Evolutionary conservation across 2,113 vertebrate species (phyloP), one percentile per base, ranked within the genome.

Genomic region (Solea senegalensis): DNA sequence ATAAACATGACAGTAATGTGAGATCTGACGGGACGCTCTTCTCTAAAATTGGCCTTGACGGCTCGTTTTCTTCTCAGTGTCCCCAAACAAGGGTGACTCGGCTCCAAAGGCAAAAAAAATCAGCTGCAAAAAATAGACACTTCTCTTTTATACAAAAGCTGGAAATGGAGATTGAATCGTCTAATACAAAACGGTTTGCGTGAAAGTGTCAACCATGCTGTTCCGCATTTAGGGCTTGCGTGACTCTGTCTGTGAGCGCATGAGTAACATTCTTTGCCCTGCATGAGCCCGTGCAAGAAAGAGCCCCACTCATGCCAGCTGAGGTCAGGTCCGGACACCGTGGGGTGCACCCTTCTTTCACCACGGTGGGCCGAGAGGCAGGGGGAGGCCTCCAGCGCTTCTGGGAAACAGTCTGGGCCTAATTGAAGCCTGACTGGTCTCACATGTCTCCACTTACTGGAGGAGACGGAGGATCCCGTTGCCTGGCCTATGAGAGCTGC

Each of bases 401-500:
- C 88, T 90, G 90, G 88, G 91, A 90, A 93, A 89, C 65, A 72
- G 85, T 78, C 86, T 90, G 86, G 85, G 76, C 77, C 83, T 88
- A 92, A 90, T 91, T 88, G 84, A 78, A 85, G 77, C 65, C 77
- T 85, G 83, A 84, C 83, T 82, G 83, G 78, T 74, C 78, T 90
- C 91, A 92, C 86, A 90, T 92, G 91, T 85, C 83, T 92, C 81
- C 86, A 90, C 80, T 92, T 91, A 91, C 70, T 67, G 85, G 64
- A 74, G 78, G 72, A 86, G 85, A 78, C n/a, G 27, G 80, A 86
- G 86, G 74, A 87, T 85, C 65, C 82, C 65, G 39, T 69, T 45
- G 81, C 77, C 60, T 61, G 72, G 74, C 75, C 70, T 77, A 57
- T 67, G 49, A 84, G 69, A 81, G 81, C 78, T 27, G 72, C 78